These are phyloP conservation scores for Indicator indicator DNA, from an alignment of 2,113 vertebrate species.

Conservation along the genomic window DNA sequence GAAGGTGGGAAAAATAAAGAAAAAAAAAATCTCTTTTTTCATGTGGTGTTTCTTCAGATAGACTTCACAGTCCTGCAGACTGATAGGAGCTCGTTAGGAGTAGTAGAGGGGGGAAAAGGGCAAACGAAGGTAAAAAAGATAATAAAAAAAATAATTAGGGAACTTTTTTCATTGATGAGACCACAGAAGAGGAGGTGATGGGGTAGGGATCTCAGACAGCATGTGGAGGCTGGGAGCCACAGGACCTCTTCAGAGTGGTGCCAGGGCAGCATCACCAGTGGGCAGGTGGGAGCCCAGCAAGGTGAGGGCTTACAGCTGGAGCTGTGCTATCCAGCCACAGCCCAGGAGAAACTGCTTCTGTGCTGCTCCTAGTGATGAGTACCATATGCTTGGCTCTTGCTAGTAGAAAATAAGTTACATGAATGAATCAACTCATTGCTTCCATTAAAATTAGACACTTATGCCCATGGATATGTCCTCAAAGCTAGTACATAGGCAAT, in stretches of 20 bases:
- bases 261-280: slow-evolving; percentile 12
- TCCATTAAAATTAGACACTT: slow-evolving; percentile 30
- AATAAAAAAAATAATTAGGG: background rate
- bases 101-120: background rate
- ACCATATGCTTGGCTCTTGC: slow-evolving; percentile 76
- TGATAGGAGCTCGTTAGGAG: background rate
- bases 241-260: slow-evolving; percentile 8
- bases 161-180: background rate
- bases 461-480: background rate
- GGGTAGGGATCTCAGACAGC: background rate
- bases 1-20: background rate
- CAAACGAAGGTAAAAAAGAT: background rate
- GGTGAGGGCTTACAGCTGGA: slow-evolving; percentile 26
- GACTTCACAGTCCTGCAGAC: background rate
- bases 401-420: slow-evolving; percentile 27
- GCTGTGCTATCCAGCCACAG: slow-evolving; percentile 50
- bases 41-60: background rate
- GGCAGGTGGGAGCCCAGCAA: slow-evolving; percentile 20
- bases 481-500: background rate
- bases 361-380: slow-evolving; percentile 78
- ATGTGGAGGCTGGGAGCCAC: background rate
- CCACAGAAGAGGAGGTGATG: background rate
- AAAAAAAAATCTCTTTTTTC: background rate
- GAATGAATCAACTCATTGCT: slow-evolving; percentile 39
- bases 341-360: slow-evolving; percentile 64